phyloP scores from a whole-genome alignment of 2,797 vertebrate species.

The Chaenodraco wilsoni region DNA sequence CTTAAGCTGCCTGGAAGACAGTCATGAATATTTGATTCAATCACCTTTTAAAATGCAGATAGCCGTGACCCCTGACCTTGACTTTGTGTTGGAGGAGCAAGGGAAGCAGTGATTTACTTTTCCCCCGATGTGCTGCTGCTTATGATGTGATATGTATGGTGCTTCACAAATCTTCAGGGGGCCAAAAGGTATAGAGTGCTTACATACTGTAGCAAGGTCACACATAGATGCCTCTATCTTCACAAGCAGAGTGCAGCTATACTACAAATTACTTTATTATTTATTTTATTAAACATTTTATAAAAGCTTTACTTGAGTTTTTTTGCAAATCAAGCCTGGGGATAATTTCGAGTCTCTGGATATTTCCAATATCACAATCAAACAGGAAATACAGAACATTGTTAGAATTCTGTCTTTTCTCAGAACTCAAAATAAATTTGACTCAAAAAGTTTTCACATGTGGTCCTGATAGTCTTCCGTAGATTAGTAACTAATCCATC shows the following conservation, averaged over 20 bases:
- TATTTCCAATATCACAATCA: neutral
- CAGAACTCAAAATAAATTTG: no score
- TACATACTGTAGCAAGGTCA: slow-evolving; percentile 50
- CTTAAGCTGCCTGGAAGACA: slow-evolving; percentile 41
- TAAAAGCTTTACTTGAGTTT: neutral
- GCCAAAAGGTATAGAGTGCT: slow-evolving; percentile 34
- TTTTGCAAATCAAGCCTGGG: slow-evolving; percentile 6
- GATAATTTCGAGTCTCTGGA: neutral
- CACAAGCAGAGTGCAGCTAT: slow-evolving; percentile 5
- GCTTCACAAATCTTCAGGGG: slow-evolving; percentile 46
- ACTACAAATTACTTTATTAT: slow-evolving; percentile 3
- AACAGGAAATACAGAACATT: neutral
- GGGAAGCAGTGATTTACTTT: slow-evolving; percentile 56
- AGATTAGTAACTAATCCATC: no score
- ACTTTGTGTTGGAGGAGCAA: slow-evolving; percentile 45
- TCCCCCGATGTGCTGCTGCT: slow-evolving; percentile 14
- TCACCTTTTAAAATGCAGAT: slow-evolving; percentile 68
- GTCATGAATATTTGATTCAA: slow-evolving; percentile 76
- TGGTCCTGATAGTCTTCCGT: no score
- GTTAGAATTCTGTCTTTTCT: no score
- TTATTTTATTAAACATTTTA: slow-evolving; percentile 2
- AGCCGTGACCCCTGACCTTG: slow-evolving; percentile 62
- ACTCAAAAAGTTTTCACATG: no score
- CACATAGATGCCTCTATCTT: slow-evolving; percentile 10
- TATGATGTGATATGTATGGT: slow-evolving; percentile 25